phyloP scores from a whole-genome alignment of 2,888 invertebrate species.

The Conchocele bisecta region DNA sequence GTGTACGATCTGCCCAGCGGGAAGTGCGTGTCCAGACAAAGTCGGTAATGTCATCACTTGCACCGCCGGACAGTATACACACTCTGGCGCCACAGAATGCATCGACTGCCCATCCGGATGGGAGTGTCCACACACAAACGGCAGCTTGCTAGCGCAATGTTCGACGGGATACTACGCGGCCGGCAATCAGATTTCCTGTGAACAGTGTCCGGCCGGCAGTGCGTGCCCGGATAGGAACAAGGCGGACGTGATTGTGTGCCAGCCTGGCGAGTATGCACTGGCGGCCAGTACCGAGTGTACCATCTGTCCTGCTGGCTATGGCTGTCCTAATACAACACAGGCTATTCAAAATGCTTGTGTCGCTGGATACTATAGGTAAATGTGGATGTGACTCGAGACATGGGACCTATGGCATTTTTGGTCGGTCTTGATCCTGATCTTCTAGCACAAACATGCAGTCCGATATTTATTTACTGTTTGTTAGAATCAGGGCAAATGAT shows the following conservation, averaged over 20 bases:
- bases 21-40: slow-evolving; percentile 67
- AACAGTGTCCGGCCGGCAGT: slow-evolving; percentile 71
- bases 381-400: too few relatives aligned
- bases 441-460: too few relatives aligned
- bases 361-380: slow-evolving; percentile 69
- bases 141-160: slow-evolving; percentile 69
- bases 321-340: slow-evolving; percentile 63
- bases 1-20: slow-evolving; percentile 78
- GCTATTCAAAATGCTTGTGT: slow-evolving; percentile 67
- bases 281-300: slow-evolving; percentile 70
- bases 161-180: slow-evolving; percentile 70
- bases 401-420: too few relatives aligned
- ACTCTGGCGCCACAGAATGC: slow-evolving; percentile 55
- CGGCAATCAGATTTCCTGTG: slow-evolving; percentile 65
- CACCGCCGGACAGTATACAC: slow-evolving; percentile 62
- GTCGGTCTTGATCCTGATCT: too few relatives aligned
- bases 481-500: too few relatives aligned
- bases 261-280: slow-evolving; percentile 70
- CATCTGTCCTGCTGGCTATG: slow-evolving; percentile 75
- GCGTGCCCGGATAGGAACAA: slow-evolving; percentile 73
- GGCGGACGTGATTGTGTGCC: slow-evolving; percentile 57
- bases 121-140: slow-evolving; percentile 67
- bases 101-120: slow-evolving; percentile 69
- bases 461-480: too few relatives aligned
- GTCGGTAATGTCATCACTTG: slow-evolving; percentile 50